Base-by-base conservation (phyloP, 2,113 vertebrate genomes). In the Nesoenas mayeri region DNA sequence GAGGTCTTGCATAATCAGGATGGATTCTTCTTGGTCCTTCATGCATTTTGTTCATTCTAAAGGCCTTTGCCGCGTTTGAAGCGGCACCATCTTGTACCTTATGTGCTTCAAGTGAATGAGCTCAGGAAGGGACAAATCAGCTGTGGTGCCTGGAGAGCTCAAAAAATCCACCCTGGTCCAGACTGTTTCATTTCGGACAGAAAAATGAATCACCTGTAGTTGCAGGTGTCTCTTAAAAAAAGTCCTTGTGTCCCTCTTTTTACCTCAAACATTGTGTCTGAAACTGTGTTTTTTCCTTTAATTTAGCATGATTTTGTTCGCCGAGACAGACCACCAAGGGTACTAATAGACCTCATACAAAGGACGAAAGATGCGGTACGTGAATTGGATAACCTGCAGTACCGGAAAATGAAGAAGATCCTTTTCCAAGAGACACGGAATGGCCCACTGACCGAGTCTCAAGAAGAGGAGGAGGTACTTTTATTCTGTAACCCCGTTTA, bases 341-440 rank as follows among this genome's bases (percentile, higher is more conserved):
- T 99, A 74, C 99, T 99, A 48, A 97, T 99, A 72, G 99, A 99
- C 95, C 99, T 99, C 94, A 99, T 99, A 95, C 99, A 99, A 70
- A 98, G 99, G 97, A 99, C 99, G 47, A 99, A 99, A 97, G 99
- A 99, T 91, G 99, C 99, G 1, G 99, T 99, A 53, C 98, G 99
- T 17, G 99, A 99, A 82, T 96, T 99, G 96, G 99, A 99, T 96
- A 99, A 99, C 95, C 97, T 99, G 81, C 99, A 99, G 97, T 99
- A 99, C 97, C 98, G 99, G 88, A 99, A 99, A 98, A 99, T 99
- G 99, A 99, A 99, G 98, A 99, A 99, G 94, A 99, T 99, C 95
- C 99, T 99, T 31, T 99, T 99, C 98, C 99, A 99, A 83, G 99
- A 99, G 97, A 98, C 99, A 10, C 98, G 98, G 91, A 99, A 99